Percentiles rank a stretch among this genome's conserved stretches.
Conservation (phyloP, 2,113 vertebrate species). For the Oryzias melastigma region DNA sequence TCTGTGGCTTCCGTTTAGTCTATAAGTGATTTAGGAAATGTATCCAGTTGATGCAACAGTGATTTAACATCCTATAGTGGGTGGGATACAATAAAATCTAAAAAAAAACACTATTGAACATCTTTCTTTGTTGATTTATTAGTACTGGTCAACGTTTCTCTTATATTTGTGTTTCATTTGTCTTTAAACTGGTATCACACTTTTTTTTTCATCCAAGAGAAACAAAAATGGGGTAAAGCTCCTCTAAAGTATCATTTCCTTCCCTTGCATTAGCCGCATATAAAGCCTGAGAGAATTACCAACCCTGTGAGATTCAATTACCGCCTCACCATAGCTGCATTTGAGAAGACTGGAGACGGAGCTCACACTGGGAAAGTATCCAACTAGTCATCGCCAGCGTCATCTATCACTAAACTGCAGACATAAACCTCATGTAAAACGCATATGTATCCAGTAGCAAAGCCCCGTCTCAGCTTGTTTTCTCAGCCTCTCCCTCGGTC, state of each 20-base stretch:
- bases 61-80: background rate
- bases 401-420: constrained; percentile 71
- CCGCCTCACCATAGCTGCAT: constrained; percentile 58
- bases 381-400: constrained; percentile 44
- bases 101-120: background rate
- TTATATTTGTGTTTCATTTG: constrained; percentile 70
- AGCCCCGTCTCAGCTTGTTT: constrained; percentile 13
- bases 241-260: constrained; percentile 56
- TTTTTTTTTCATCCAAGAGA: constrained; percentile 24
- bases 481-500: constrained; percentile 40
- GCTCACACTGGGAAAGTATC: constrained; percentile 64
- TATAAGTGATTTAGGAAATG: constrained; percentile 6
- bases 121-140: constrained; percentile 16
- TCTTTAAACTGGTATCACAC: constrained; percentile 55
- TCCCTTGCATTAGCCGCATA: constrained; percentile 58
- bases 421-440: constrained; percentile 67
- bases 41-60: background rate
- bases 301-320: constrained; percentile 75
- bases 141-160: constrained; percentile 61
- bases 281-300: constrained; percentile 68
- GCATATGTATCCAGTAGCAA: constrained; percentile 60
- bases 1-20: constrained; percentile 6
- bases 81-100: constrained; percentile 23
- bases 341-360: constrained; percentile 64
- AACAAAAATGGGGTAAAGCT: constrained; percentile 51